Percentiles rank a stretch among this genome's conserved stretches.
These are phyloP conservation scores for Myrmophylax atrothorax DNA, from an alignment of 2,113 vertebrate genomes.

Conservation along the genomic window DNA sequence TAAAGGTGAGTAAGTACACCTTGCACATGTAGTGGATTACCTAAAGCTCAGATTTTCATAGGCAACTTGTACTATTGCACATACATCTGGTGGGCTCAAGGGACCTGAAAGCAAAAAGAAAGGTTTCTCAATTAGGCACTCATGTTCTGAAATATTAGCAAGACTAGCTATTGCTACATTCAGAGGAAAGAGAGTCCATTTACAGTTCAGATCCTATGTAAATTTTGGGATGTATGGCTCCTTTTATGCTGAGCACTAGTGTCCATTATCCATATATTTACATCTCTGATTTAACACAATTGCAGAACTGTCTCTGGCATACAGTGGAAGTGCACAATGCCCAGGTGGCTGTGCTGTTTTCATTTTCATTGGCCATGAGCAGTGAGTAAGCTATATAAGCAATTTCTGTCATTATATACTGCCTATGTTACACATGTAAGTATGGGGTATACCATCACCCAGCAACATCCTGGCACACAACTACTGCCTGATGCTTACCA, in stretches of 20 bases:
- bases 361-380: not conserved
- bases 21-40: not conserved
- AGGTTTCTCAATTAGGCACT: not conserved
- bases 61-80: not conserved
- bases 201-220: not conserved
- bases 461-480: not conserved
- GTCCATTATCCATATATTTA: not conserved
- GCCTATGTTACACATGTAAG: not conserved
- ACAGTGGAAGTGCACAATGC: not conserved
- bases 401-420: not conserved
- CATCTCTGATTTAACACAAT: not conserved
- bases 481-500: not conserved
- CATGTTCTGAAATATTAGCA: not conserved
- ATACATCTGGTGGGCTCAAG: not conserved
- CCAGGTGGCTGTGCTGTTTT: not conserved
- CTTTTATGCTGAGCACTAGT: not conserved
- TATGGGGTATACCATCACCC: not conserved
- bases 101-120: not conserved
- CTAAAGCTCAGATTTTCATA: not conserved
- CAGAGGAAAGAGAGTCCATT: not conserved
- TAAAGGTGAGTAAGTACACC: not conserved
- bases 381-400: not conserved
- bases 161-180: not conserved
- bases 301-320: not conserved
- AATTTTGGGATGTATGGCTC: not conserved